A percentile compares a stretch with the other conserved stretches of the same genome.
These are phyloP conservation scores for Oryzaephilus surinamensis DNA, from an alignment of 1,140 invertebrate genomes.

Conservation along the genomic window DNA sequence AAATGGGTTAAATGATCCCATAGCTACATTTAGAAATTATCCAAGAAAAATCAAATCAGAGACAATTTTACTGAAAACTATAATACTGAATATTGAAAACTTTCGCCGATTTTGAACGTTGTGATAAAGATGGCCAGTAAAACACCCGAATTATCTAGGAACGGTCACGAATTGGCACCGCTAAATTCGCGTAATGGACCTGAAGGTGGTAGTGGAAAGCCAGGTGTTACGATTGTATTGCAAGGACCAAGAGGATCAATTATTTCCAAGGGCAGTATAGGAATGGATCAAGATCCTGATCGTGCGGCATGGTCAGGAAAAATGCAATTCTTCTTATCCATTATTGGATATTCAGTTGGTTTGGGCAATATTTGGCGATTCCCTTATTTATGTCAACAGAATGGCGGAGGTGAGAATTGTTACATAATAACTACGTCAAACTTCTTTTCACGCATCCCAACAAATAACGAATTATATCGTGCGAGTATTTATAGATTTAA, in stretches of 20 bases:
- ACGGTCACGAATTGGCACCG: conserved; percentile 67
- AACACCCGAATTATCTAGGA: conserved; percentile 44
- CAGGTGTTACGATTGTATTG: conserved; percentile 55
- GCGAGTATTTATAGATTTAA: too few relatives aligned
- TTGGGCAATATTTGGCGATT: conserved; percentile 93
- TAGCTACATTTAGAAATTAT: not conserved
- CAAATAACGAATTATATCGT: too few relatives aligned
- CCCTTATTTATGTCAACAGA: conserved; percentile 88
- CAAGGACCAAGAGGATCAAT: conserved; percentile 43
- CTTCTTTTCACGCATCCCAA: too few relatives aligned
- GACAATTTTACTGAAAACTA: not conserved
- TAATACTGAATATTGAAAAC: conserved; percentile 1
- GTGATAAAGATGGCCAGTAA: conserved; percentile 22
- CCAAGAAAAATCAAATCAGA: not conserved
- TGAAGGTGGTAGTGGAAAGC: conserved; percentile 43
- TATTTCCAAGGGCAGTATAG: conserved; percentile 34
- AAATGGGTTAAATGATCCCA: conserved; percentile 15
- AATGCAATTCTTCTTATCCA: conserved; percentile 82
- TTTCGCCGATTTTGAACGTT: conserved; percentile 2
- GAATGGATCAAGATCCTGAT: conserved; percentile 41
- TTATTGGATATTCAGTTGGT: conserved; percentile 83
- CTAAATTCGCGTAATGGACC: conserved; percentile 45
- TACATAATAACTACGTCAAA: too few relatives aligned
- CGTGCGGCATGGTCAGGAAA: conserved; percentile 72
- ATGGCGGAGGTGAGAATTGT: conserved; percentile 88